Conservation (phyloP, 2,888 invertebrate species). For the Labia minor region DNA sequence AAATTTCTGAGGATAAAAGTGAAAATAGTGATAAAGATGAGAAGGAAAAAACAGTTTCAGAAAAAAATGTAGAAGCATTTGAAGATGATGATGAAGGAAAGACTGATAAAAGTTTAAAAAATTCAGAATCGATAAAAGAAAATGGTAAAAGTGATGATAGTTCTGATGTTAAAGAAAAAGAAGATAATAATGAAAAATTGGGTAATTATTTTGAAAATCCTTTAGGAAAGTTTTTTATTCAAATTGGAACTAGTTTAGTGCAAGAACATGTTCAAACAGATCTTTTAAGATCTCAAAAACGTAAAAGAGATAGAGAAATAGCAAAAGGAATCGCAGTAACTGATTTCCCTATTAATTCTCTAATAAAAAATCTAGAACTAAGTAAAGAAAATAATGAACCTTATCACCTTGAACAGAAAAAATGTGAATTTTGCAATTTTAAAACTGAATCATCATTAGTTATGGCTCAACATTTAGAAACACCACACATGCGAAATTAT, state of each 20-base stretch:
- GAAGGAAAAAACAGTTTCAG: constrained; percentile 23
- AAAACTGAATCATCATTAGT: constrained; percentile 75
- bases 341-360: constrained; percentile 66
- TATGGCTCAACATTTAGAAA: constrained; percentile 78
- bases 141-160: constrained; percentile 32
- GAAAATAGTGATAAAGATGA: constrained; percentile 19
- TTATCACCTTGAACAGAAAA: constrained; percentile 60
- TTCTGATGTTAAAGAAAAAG: constrained; percentile 25
- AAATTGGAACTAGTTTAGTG: constrained; percentile 80
- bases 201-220: constrained; percentile 70
- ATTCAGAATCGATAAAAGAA: constrained; percentile 25
- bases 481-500: constrained; percentile 82
- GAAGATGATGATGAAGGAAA: constrained; percentile 23
- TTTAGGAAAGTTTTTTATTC: constrained; percentile 80
- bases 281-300: constrained; percentile 72
- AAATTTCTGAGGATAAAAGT: constrained; percentile 26
- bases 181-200: constrained; percentile 35
- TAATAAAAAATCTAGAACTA: constrained; percentile 73
- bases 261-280: constrained; percentile 92
- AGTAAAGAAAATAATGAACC: constrained; percentile 78
- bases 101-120: constrained; percentile 23
- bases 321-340: constrained; percentile 52
- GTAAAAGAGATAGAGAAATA: constrained; percentile 64
- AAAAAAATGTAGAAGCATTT: constrained; percentile 28
- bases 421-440: constrained; percentile 81